Evolutionary conservation across 2,113 vertebrate species (phyloP), one percentile per base, ranked within the genome.

Genomic region (Phoxinus phoxinus): DNA sequence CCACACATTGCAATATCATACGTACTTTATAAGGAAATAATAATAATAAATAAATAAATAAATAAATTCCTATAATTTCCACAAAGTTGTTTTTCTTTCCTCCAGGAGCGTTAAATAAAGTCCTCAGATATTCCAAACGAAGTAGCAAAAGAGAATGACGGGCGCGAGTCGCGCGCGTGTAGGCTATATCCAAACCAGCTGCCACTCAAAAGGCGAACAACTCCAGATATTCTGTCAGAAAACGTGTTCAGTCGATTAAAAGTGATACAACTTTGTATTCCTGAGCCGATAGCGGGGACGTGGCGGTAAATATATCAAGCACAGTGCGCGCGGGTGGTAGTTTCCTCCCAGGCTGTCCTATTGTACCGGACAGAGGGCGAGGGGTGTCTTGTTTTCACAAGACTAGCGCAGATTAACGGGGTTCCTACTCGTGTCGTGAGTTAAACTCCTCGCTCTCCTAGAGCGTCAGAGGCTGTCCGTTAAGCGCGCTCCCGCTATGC

Each of bases 321-420:
- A 51, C 72, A 30, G 19, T 6, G 59, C 79, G 53, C 27, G n/a
- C 72, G n/a, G 21, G 17, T 53, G 73, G 51, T 48, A n/a, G n/a
- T n/a, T n/a, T 83, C 61, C n/a, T 65, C 81, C 78, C 74, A 25
- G 81, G 41, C 58, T 87, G 88, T 87, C 61, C 85, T 83, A 88
- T 74, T 86, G 90, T 84, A 86, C 84, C 44, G 65, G 63, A 69
- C 72, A 48, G 61, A 53, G 44, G 51, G n/a, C 23, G 44, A 32
- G 17, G 19, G 46, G 76, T n/a, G 72, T 61, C 44, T 48, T 74
- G 48, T 87, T 86, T 84, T 89, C 78, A 90, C 89, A 79, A 88
- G 80, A 84, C 82, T 71, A 51, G 83, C 86, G 83, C 81, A 90
- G 90, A 91, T 91, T 87, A 91, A 85, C 86, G 51, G 56, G 88